Conservation (phyloP, 2,797 vertebrate species). For the Heteromormyrus szaboi region DNA sequence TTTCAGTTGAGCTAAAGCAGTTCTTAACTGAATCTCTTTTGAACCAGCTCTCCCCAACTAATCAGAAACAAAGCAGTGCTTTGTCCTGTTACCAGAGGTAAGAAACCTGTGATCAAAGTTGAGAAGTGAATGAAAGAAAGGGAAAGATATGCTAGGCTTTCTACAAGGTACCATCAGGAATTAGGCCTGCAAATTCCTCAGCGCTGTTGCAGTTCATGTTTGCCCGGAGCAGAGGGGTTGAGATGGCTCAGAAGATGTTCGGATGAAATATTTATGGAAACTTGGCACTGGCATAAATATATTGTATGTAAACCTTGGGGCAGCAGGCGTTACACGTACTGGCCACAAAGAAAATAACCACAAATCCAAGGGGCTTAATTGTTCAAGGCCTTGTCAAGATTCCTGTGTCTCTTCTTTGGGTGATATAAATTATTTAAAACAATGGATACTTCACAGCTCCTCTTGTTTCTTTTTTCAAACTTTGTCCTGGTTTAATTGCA, state of each 20-base stretch:
- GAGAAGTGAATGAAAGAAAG: neutral
- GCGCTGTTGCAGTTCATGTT: neutral
- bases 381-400: neutral
- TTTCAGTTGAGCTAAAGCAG: neutral
- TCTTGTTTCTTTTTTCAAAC: neutral
- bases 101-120: neutral
- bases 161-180: neutral
- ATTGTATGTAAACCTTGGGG: neutral
- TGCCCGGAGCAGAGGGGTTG: neutral
- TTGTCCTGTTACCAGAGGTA: neutral
- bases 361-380: neutral
- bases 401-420: neutral
- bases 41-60: neutral
- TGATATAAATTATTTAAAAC: neutral
- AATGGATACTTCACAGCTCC: neutral
- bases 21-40: neutral
- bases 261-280: conserved; percentile 16
- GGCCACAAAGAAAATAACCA: neutral
- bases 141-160: neutral
- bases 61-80: neutral
- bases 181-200: neutral
- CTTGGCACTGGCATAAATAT: neutral
- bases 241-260: neutral
- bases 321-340: neutral
- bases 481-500: neutral